Evolutionary conservation across 2,797 vertebrate genomes (phyloP).

Genomic region (Eulemur rubriventer): DNA sequence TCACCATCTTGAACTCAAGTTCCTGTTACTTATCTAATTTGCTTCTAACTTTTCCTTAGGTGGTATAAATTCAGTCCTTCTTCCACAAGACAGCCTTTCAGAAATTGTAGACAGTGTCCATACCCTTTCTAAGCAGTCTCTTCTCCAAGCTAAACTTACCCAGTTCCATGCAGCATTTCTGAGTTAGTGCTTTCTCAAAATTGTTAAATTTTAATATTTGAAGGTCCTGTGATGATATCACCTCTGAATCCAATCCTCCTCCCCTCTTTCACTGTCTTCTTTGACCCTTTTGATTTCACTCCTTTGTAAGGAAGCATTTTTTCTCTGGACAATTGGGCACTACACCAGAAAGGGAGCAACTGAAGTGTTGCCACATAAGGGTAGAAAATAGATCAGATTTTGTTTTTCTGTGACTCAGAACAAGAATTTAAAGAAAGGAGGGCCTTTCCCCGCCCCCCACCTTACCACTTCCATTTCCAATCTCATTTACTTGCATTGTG

Average conservation of each 20-base stretch:
- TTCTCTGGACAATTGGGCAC: background rate
- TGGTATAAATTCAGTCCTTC: background rate
- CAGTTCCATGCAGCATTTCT: background rate
- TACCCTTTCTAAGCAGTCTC: background rate
- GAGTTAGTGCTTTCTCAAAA: background rate
- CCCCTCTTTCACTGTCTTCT: too few relatives aligned
- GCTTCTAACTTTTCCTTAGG: background rate
- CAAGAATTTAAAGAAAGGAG: background rate
- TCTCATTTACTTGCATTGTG: background rate
- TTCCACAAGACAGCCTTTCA: background rate
- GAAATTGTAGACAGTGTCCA: background rate
- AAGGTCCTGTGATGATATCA: background rate
- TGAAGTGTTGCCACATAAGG: background rate
- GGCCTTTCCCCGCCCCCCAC: accelerated
- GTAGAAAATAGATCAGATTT: background rate
- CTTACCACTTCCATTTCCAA: background rate
- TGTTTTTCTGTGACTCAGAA: background rate
- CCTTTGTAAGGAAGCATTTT: background rate
- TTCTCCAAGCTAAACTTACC: background rate
- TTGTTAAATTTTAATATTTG: background rate
- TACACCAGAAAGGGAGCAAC: background rate
- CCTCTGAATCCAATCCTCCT: background rate
- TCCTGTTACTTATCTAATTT: background rate
- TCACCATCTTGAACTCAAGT: background rate
- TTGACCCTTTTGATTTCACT: background rate